Evolutionary conservation across 2,888 invertebrate species (phyloP).

Genomic region (Amphipoea lucens): DNA sequence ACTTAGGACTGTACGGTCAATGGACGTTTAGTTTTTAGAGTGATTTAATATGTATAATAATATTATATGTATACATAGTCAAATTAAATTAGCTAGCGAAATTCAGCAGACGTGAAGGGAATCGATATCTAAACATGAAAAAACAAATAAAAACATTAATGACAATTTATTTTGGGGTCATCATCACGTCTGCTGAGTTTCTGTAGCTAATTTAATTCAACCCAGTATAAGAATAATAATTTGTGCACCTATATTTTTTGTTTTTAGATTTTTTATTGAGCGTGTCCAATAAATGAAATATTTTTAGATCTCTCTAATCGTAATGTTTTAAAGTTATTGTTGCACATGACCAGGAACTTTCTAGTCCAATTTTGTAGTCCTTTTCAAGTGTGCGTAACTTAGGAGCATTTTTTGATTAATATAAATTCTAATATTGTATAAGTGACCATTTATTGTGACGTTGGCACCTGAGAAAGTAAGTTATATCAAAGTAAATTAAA

Average conservation of each 20-base stretch:
- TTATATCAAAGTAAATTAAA: constrained; percentile 39
- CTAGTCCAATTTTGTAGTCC: constrained; percentile 67
- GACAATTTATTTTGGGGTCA: neutral
- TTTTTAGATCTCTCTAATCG: constrained; percentile 50
- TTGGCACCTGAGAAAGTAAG: constrained; percentile 20
- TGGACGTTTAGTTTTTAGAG: constrained; percentile 20
- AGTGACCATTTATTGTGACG: constrained; percentile 33
- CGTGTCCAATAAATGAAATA: constrained; percentile 27
- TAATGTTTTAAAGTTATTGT: constrained; percentile 45
- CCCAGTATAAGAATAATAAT: constrained; percentile 14
- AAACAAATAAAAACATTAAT: neutral
- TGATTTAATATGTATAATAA: constrained; percentile 11
- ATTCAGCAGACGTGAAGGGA: neutral
- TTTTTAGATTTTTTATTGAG: constrained; percentile 13
- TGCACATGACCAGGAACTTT: constrained; percentile 61
- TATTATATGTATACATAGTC: neutral
- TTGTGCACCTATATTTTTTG: constrained; percentile 10
- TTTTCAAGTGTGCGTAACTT: constrained; percentile 60
- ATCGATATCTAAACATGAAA: neutral
- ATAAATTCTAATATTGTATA: constrained; percentile 37
- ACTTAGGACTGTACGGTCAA: constrained; percentile 21
- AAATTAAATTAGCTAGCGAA: neutral
- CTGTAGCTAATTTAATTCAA: neutral
- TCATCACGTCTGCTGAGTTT: neutral
- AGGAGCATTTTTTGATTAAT: constrained; percentile 43